Percentiles rank a stretch among this genome's conserved stretches.
Evolutionary conservation across 2,113 vertebrate genomes (phyloP).

Genomic region (Antennarius striatus): DNA sequence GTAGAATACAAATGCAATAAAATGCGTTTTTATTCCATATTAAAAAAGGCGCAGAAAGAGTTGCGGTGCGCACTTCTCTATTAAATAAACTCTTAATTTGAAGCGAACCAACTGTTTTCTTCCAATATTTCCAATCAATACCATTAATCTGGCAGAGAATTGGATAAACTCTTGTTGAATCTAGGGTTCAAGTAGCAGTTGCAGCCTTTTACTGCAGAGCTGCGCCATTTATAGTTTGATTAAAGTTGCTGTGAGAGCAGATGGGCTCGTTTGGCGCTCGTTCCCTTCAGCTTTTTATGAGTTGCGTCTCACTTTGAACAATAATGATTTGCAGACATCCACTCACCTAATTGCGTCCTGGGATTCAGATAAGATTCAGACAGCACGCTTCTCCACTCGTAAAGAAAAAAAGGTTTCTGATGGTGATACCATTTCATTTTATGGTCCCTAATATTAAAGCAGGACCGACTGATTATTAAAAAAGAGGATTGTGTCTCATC

Average conservation of each 20-base stretch:
- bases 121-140: background rate
- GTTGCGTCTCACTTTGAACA: slow-evolving; percentile 65
- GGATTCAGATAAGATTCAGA: slow-evolving; percentile 38
- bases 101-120: background rate
- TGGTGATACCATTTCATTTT: slow-evolving; percentile 13
- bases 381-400: slow-evolving; percentile 31
- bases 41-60: slow-evolving; percentile 3
- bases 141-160: background rate
- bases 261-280: slow-evolving; percentile 55
- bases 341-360: slow-evolving; percentile 59
- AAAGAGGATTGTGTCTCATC: background rate
- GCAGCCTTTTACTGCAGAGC: slow-evolving; percentile 42
- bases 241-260: slow-evolving; percentile 44
- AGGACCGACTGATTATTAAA: background rate
- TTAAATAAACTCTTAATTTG: background rate
- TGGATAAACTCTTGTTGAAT: background rate
- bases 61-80: no score
- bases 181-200: slow-evolving; percentile 49
- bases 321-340: slow-evolving; percentile 68
- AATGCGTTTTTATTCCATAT: background rate
- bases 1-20: background rate
- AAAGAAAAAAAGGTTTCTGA: slow-evolving; percentile 21
- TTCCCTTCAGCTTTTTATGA: slow-evolving; percentile 48
- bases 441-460: background rate
- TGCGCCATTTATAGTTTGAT: slow-evolving; percentile 41